A percentile compares a stretch with the other conserved stretches of the same genome.
Evolutionary conservation across 2,797 vertebrate species (phyloP).

Genomic region (Ceyx erithaca): DNA sequence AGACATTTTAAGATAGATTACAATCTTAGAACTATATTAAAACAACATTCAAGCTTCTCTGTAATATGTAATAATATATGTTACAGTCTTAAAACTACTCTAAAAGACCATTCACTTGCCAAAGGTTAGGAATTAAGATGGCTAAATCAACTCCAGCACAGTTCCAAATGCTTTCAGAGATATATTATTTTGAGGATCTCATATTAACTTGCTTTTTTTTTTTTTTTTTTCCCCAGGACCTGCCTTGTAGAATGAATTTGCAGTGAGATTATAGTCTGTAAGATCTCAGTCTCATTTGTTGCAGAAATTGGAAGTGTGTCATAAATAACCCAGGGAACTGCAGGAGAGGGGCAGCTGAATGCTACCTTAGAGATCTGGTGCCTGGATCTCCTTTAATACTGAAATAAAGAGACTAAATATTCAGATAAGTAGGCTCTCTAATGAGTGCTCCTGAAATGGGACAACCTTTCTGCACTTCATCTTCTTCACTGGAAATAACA

Average conservation of each 20-base stretch:
- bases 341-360: background rate
- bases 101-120: background rate
- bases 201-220: background rate
- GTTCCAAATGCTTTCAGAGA: background rate
- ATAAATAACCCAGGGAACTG: conserved; percentile 17
- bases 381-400: background rate
- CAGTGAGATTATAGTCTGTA: background rate
- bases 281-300: background rate
- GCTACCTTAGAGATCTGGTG: background rate
- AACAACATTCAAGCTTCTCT: background rate
- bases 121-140: background rate
- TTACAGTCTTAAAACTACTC: background rate
- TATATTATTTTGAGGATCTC: background rate
- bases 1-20: background rate
- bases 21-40: background rate
- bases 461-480: background rate
- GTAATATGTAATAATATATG: background rate
- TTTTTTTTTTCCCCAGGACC: background rate
- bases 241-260: background rate
- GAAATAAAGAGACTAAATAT: background rate
- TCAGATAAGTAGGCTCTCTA: background rate
- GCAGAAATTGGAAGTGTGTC: background rate
- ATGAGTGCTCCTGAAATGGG: background rate
- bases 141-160: background rate
- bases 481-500: background rate